These are phyloP conservation scores for Eucriotettix oculatus DNA, from an alignment of 2,888 invertebrate species.

Conservation along the genomic window DNA sequence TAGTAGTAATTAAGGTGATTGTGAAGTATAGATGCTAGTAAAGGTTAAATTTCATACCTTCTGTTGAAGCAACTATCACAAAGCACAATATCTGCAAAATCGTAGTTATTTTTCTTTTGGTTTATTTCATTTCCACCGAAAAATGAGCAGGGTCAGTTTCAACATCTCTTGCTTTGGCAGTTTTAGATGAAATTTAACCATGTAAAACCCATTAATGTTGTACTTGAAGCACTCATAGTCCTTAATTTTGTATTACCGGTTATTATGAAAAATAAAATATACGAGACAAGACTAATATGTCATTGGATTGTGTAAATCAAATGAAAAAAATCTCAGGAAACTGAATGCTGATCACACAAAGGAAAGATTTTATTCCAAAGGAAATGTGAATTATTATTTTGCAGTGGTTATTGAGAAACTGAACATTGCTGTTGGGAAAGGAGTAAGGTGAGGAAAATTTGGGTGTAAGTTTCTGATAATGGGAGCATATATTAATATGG, in stretches of 20 bases:
- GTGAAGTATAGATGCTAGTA: constrained; percentile 2
- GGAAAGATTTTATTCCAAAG: constrained; percentile 1
- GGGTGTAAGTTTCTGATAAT: constrained; percentile 2
- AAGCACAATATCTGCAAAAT: background rate
- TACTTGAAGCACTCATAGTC: constrained; percentile 8
- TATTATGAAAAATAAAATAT: constrained; percentile 6
- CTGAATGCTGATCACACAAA: constrained; percentile 3
- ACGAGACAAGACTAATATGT: constrained; percentile 3
- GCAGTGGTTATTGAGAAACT: background rate
- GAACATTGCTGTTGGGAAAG: constrained; percentile 1
- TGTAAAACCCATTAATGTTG: constrained; percentile 3
- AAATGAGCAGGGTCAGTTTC: constrained; percentile 1
- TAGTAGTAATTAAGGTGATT: background rate
- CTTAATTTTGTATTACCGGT: constrained; percentile 6
- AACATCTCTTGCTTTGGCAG: background rate
- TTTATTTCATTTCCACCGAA: background rate
- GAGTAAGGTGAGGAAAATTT: constrained; percentile 6
- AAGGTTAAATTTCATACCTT: constrained; percentile 3
- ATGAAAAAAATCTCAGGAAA: constrained; percentile 8
- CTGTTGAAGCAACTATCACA: background rate
- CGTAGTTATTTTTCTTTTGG: background rate
- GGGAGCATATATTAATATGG: constrained; percentile 1
- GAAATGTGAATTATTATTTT: constrained; percentile 1
- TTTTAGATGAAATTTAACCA: constrained; percentile 2
- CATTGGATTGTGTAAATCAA: constrained; percentile 2